phyloP scores from a whole-genome alignment of 2,888 invertebrate genomes.

The Lobophora halterata region DNA sequence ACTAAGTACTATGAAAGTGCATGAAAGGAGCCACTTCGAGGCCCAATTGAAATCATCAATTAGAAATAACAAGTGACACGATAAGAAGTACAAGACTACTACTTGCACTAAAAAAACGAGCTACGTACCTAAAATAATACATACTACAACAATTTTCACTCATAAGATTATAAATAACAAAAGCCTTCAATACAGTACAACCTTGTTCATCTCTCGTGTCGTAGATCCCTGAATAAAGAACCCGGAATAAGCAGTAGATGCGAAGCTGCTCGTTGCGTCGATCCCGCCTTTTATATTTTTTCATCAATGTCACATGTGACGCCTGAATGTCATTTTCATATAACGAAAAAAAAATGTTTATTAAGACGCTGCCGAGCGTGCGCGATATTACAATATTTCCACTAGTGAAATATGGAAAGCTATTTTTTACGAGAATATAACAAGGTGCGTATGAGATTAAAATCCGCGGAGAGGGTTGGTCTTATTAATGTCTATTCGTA shows the following conservation, averaged over 20 bases:
- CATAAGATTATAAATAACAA: no score
- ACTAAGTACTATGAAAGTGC: no score
- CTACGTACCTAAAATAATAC: no score
- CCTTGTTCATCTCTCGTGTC: slow-evolving; percentile 3
- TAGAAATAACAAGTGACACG: no score
- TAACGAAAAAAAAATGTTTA: slow-evolving; percentile 78
- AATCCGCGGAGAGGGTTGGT: slow-evolving; percentile 63
- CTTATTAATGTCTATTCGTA: slow-evolving; percentile 32
- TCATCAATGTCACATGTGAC: slow-evolving; percentile 81
- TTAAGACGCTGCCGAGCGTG: slow-evolving; percentile 62
- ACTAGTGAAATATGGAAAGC: slow-evolving; percentile 79
- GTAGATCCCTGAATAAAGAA: slow-evolving; percentile 35
- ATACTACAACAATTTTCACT: no score
- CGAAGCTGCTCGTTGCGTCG: slow-evolving; percentile 45
- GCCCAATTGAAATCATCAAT: no score
- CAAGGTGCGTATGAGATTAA: slow-evolving; percentile 75
- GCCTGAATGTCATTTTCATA: slow-evolving; percentile 79
- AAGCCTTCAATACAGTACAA: no score
- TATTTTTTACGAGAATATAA: slow-evolving; percentile 79
- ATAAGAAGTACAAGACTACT: no score
- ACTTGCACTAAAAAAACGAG: no score
- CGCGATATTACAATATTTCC: slow-evolving; percentile 77
- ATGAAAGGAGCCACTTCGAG: no score
- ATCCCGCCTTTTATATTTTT: slow-evolving; percentile 78
- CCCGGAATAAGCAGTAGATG: slow-evolving; percentile 38